Evolutionary conservation across 1,140 invertebrate species (phyloP).

Genomic region (Drosophila funebris): DNA sequence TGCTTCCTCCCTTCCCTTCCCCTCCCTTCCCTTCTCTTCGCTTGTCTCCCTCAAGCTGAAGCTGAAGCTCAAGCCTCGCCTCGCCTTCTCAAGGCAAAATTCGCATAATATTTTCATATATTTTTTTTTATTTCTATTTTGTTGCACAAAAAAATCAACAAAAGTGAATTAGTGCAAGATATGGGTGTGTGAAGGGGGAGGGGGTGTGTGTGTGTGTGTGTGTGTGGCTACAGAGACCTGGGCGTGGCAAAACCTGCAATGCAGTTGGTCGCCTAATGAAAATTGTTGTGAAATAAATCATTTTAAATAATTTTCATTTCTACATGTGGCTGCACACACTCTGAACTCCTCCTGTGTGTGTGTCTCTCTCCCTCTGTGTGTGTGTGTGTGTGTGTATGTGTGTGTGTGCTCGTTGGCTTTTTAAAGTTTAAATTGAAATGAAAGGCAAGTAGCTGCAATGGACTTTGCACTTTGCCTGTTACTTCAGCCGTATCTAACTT

Average conservation of each 20-base stretch:
- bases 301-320: conserved; percentile 78
- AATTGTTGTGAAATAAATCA: conserved; percentile 82
- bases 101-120: conserved; percentile 34
- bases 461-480: conserved; percentile 78
- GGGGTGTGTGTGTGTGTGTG: not conserved
- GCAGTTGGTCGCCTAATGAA: conserved; percentile 74
- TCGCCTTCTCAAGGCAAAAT: conserved; percentile 51
- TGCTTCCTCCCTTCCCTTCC: not conserved
- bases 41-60: too few species aligned
- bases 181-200: not conserved
- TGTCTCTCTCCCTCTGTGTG: not conserved
- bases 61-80: not conserved
- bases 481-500: conserved; percentile 79
- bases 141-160: conserved; percentile 66
- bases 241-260: conserved; percentile 55
- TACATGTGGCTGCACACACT: conserved; percentile 44
- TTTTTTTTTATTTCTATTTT: too few species aligned
- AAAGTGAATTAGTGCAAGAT: conserved; percentile 73
- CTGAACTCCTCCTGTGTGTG: not conserved
- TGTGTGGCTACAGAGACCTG: not conserved
- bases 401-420: conserved; percentile 39
- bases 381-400: not conserved
- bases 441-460: conserved; percentile 79
- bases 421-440: conserved; percentile 79
- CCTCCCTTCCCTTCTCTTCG: too few species aligned